Evolutionary conservation across 2,113 vertebrate genomes (phyloP), one percentile per base, ranked within the genome.

Genomic region (Tenebrosternarchus preto): DNA sequence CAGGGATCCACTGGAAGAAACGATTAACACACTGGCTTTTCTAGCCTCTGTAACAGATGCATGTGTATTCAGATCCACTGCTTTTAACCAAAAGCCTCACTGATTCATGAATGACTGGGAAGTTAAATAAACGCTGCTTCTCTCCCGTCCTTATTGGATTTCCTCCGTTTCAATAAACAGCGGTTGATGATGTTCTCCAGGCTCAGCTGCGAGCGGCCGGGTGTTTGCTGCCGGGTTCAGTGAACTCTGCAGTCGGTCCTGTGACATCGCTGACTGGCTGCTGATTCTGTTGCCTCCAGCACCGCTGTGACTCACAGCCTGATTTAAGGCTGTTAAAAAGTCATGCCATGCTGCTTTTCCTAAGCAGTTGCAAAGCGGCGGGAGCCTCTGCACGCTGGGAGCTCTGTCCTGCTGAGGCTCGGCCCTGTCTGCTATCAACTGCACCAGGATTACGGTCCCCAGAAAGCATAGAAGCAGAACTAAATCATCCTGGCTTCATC

Each of bases 351-450:
- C 11, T 50, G 7, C 2, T 11, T 50, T 11, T 50, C 12, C 43
- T 12, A 50, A 50, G 43, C 43, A 50, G 43, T 15, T 50, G 11
- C 11, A 78, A 69, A 24, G 24, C 3, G 27, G 50, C 27, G 1
- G 50, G 24, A 19, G 29, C n/a, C n/a, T 73, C 50, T 17, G 22
- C 3, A 46, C 25, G 5, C 31, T 80, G 12, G 27, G 50, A 73
- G 50, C 33, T 36, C 27, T 80, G 25, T 60, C 19, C 39, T 39
- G 29, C 19, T 57, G 55, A 9, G 46, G 5, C 76, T 57, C 15
- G 53, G 75, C 25, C 69, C 9, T 50, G 55, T 46, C 56, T 50
- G 22, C 39, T 76, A 39, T 53, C 64, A 70, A 20, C 29, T 77
- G 27, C 27, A 39, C 33, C 22, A 7, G 33, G 76, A 69, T 59